Conservation (phyloP, 2,113 vertebrate species). For the Myanophis thanlyinensis region DNA sequence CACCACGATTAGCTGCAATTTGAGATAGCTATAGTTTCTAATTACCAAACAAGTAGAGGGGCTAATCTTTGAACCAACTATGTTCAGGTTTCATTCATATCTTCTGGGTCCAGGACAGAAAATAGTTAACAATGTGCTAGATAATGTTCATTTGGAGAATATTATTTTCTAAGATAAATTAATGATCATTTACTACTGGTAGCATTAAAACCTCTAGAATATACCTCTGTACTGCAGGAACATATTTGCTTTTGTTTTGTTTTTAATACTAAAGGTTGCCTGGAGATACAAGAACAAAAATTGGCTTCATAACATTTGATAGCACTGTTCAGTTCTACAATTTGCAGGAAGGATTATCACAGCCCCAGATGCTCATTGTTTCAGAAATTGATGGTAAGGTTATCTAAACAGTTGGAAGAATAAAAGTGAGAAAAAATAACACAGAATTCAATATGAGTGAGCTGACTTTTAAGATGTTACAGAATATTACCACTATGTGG, state of each 20-base stretch:
- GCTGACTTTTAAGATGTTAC: not conserved
- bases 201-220: not conserved
- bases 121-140: not conserved
- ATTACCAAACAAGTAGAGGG: not conserved
- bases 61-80: not conserved
- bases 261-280: slow-evolving; percentile 83
- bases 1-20: not conserved
- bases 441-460: not conserved
- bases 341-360: slow-evolving; percentile 91
- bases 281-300: slow-evolving; percentile 88
- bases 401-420: slow-evolving; percentile 6
- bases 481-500: not conserved
- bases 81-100: not conserved
- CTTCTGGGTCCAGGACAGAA: not conserved
- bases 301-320: slow-evolving; percentile 97
- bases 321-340: slow-evolving; percentile 97
- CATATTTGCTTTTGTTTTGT: not conserved
- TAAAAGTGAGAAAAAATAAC: not conserved
- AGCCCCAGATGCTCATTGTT: slow-evolving; percentile 97
- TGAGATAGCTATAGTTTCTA: not conserved
- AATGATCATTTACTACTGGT: not conserved
- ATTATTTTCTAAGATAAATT: not conserved
- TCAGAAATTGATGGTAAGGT: slow-evolving; percentile 94
- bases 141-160: not conserved
- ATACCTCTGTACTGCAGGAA: not conserved